phyloP scores from a whole-genome alignment of 2,797 vertebrate genomes.

The Halcyon smyrnensis region DNA sequence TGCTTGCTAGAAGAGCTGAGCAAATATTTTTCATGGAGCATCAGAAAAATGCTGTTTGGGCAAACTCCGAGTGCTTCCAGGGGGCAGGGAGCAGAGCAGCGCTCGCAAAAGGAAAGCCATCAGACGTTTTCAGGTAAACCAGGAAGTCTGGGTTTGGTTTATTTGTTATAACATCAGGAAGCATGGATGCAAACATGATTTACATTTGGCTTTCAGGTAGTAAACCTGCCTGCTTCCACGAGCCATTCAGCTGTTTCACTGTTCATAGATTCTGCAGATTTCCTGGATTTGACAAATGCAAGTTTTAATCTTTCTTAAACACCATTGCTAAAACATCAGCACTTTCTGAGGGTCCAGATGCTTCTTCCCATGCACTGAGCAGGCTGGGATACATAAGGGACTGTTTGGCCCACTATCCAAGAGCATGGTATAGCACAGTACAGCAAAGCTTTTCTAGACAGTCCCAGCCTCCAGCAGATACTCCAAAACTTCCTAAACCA shows the following conservation, averaged over 20 bases:
- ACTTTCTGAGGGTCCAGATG: background rate
- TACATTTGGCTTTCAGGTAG: background rate
- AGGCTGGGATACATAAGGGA: background rate
- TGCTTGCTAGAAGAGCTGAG: constrained; percentile 59
- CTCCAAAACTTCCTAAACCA: background rate
- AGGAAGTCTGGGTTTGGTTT: background rate
- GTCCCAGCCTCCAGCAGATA: background rate
- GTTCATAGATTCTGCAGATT: background rate
- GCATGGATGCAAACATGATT: background rate
- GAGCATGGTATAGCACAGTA: fast-evolving
- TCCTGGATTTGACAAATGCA: background rate
- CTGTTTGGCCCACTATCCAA: background rate
- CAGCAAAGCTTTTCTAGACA: background rate
- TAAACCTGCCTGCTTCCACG: background rate
- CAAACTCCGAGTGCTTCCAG: background rate
- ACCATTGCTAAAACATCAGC: background rate
- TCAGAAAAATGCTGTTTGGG: constrained; percentile 15
- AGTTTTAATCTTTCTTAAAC: background rate
- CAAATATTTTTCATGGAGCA: constrained; percentile 18
- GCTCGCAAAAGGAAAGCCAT: background rate
- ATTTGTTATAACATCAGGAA: background rate
- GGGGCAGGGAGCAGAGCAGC: background rate
- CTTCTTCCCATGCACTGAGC: background rate
- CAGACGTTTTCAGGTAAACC: background rate
- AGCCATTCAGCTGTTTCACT: background rate